phyloP scores from a whole-genome alignment of 2,113 vertebrate genomes.

The Seriola aureovittata region DNA sequence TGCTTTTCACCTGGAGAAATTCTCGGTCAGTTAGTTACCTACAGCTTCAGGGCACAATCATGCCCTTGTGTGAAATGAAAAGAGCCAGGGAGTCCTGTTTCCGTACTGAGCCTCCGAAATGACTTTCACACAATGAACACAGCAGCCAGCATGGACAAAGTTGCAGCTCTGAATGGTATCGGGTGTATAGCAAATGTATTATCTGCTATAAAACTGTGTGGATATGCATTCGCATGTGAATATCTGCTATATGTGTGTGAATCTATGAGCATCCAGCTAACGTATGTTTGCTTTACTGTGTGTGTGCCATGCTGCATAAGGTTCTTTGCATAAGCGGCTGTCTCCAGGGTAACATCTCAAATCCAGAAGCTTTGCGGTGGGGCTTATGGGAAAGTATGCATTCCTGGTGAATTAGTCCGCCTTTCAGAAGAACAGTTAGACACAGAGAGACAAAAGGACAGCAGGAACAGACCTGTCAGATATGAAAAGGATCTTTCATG shows the following conservation, averaged over 20 bases:
- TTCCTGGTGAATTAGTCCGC: slow-evolving; percentile 47
- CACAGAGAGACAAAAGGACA: slow-evolving; percentile 45
- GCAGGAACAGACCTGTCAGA: slow-evolving; percentile 61
- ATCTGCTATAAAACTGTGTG: not conserved
- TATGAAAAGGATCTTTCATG: slow-evolving; percentile 22
- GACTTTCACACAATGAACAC: slow-evolving; percentile 51
- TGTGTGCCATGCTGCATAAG: slow-evolving; percentile 6
- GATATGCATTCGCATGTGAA: not conserved
- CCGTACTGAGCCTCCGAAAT: slow-evolving; percentile 45
- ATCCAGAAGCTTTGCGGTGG: slow-evolving; percentile 41
- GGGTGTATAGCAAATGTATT: slow-evolving; percentile 9
- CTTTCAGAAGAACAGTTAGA: slow-evolving; percentile 10
- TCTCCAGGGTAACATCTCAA: slow-evolving; percentile 42
- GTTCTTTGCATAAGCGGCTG: slow-evolving; percentile 20
- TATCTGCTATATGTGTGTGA: not conserved
- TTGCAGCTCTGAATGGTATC: slow-evolving; percentile 11
- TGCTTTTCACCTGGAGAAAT: slow-evolving; percentile 57
- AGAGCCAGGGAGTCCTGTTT: slow-evolving; percentile 58
- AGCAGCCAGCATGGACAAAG: slow-evolving; percentile 35
- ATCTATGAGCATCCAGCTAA: not conserved
- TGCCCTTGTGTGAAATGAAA: slow-evolving; percentile 58
- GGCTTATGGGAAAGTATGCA: slow-evolving; percentile 45
- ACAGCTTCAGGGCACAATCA: slow-evolving; percentile 60
- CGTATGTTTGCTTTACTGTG: not conserved
- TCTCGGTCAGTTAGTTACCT: slow-evolving; percentile 54